Evolutionary conservation across 2,888 invertebrate species (phyloP).

Genomic region (Eupithecia pulchellata): DNA sequence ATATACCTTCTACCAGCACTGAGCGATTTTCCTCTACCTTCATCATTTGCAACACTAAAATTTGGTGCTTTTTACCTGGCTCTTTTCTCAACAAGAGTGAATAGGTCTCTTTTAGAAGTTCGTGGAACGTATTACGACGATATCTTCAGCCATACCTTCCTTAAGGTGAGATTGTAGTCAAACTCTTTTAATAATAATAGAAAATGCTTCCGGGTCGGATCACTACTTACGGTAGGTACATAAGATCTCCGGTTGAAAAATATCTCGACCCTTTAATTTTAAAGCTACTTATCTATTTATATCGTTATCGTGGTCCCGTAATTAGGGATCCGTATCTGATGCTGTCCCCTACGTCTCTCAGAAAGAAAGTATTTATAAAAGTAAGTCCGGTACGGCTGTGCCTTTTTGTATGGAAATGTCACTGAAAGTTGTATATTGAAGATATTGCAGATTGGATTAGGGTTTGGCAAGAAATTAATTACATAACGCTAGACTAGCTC

Average conservation of each 20-base stretch:
- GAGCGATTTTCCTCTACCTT: too few relatives aligned
- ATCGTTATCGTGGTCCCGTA: constrained; percentile 39
- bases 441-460: background rate
- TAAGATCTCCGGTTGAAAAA: background rate
- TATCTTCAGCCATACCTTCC: too few relatives aligned
- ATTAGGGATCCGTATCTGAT: constrained; percentile 44
- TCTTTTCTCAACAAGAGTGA: too few relatives aligned
- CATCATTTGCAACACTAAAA: too few relatives aligned
- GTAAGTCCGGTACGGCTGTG: background rate
- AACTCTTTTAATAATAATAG: too few relatives aligned
- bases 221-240: too few relatives aligned
- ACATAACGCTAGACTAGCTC: background rate
- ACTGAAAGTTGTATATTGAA: background rate
- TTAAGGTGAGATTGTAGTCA: too few relatives aligned
- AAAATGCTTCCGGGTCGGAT: background rate
- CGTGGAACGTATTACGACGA: too few relatives aligned
- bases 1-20: too few relatives aligned
- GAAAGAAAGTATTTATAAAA: constrained; percentile 1
- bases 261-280: background rate
- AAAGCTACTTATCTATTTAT: constrained; percentile 38
- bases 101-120: too few relatives aligned
- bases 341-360: constrained; percentile 31
- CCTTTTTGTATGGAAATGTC: background rate
- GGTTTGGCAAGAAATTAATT: background rate
- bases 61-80: too few relatives aligned